These are phyloP conservation scores for Branchipolynoe longqiensis DNA, from an alignment of 2,888 invertebrate species.

Conservation along the genomic window DNA sequence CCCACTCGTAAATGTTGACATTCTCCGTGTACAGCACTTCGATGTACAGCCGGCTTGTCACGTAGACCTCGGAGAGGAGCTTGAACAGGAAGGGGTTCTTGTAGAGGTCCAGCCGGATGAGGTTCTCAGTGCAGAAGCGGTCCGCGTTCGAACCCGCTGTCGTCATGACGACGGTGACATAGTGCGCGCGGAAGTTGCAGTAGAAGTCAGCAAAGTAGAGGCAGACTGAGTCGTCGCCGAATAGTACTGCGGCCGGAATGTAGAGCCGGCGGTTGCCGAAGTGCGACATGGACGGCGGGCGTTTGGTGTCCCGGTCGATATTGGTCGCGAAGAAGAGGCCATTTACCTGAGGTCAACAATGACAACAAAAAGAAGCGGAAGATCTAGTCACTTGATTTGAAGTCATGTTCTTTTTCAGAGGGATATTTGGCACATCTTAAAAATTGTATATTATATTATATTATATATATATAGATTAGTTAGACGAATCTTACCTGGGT, in stretches of 20 bases:
- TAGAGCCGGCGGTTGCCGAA: conserved; percentile 16
- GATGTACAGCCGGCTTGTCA: conserved; percentile 6
- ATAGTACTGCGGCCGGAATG: background rate
- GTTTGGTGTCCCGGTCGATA: background rate
- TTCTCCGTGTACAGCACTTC: conserved; percentile 45
- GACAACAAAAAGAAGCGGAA: too few relatives aligned
- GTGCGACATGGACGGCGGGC: background rate
- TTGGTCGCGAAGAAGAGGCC: conserved; percentile 30
- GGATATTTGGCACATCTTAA: too few relatives aligned
- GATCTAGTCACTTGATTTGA: too few relatives aligned
- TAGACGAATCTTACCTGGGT: too few relatives aligned
- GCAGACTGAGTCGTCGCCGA: conserved; percentile 29
- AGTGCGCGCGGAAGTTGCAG: conserved; percentile 42
- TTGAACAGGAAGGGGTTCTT: conserved; percentile 25
- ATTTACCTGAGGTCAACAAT: too few relatives aligned
- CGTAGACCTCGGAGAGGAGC: background rate
- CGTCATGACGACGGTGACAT: conserved; percentile 30
- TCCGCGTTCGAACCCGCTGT: background rate
- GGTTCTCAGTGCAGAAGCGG: conserved; percentile 8
- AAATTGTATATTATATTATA: too few relatives aligned
- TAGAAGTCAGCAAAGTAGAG: conserved; percentile 42
- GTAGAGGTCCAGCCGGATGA: background rate
- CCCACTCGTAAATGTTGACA: background rate
- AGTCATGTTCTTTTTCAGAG: too few relatives aligned
- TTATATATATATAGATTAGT: too few relatives aligned